phyloP scores from a whole-genome alignment of 2,888 invertebrate species.

The Cacoxenus indagator region DNA sequence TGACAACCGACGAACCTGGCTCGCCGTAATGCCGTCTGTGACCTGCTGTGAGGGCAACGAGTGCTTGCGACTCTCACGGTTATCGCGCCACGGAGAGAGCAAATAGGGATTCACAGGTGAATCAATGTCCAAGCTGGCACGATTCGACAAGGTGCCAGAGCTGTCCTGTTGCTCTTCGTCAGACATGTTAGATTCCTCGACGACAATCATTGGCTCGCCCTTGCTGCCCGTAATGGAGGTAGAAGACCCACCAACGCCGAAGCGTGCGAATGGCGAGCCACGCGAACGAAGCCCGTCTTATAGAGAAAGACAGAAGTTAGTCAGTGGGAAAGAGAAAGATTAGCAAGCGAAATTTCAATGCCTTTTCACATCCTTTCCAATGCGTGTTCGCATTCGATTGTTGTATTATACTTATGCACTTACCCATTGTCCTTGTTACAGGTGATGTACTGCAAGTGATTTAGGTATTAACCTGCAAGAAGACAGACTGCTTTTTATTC shows the following conservation, averaged over 20 bases:
- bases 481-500: not conserved
- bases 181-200: constrained; percentile 80
- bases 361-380: no score
- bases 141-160: constrained; percentile 73
- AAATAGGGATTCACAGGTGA: constrained; percentile 86
- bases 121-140: constrained; percentile 80
- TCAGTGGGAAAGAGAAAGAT: no score
- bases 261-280: constrained; percentile 77
- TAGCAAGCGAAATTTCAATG: no score
- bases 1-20: constrained; percentile 86
- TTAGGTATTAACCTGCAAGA: not conserved
- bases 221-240: constrained; percentile 61
- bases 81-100: constrained; percentile 84
- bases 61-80: constrained; percentile 82
- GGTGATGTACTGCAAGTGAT: no score
- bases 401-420: not conserved
- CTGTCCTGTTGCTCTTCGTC: constrained; percentile 76
- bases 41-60: constrained; percentile 88
- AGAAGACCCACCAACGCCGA: constrained; percentile 67
- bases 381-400: no score
- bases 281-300: constrained; percentile 74
- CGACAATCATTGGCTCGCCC: constrained; percentile 85
- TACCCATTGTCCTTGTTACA: not conserved
- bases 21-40: constrained; percentile 87
- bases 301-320: constrained; percentile 10